A percentile compares a stretch with the other conserved stretches of the same genome.
phyloP scores from a whole-genome alignment of 2,797 vertebrate genomes.

The Sylvilagus floridanus region DNA sequence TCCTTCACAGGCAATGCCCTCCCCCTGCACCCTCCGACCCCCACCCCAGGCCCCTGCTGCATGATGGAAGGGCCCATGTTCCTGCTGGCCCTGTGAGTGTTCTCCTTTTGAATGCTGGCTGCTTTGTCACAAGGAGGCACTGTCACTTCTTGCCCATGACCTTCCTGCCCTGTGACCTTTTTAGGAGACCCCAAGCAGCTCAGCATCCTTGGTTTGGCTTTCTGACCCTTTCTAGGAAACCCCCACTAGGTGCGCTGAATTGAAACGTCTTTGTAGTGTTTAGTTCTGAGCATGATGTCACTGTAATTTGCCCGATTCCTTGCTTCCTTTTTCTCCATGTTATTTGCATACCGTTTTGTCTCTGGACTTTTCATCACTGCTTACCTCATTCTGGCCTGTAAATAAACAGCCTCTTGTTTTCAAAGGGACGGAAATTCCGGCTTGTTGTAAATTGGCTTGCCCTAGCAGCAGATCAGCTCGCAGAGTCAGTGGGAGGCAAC shows the following conservation, averaged over 20 bases:
- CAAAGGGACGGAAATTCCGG: background rate
- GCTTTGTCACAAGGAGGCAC: fast-evolving
- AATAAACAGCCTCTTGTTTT: background rate
- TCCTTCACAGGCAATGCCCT: background rate
- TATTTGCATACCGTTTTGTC: background rate
- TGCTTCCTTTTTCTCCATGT: fast-evolving
- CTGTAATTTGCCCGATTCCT: background rate
- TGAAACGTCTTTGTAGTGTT: background rate
- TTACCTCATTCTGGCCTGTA: background rate
- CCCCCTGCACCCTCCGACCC: too few species aligned
- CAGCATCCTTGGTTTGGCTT: background rate
- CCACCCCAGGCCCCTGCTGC: too few species aligned
- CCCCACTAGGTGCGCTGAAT: background rate
- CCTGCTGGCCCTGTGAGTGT: background rate
- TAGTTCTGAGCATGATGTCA: background rate
- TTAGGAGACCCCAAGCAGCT: background rate
- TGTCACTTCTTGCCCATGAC: too few species aligned
- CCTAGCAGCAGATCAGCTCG: background rate
- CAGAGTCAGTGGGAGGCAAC: background rate
- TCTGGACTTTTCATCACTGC: background rate
- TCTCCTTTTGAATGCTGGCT: background rate
- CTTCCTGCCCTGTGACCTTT: background rate
- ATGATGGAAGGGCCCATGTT: background rate
- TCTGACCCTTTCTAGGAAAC: slow-evolving; percentile 42
- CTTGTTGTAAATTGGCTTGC: background rate